phyloP scores from a whole-genome alignment of 2,113 vertebrate species.

The Calypte anna region DNA sequence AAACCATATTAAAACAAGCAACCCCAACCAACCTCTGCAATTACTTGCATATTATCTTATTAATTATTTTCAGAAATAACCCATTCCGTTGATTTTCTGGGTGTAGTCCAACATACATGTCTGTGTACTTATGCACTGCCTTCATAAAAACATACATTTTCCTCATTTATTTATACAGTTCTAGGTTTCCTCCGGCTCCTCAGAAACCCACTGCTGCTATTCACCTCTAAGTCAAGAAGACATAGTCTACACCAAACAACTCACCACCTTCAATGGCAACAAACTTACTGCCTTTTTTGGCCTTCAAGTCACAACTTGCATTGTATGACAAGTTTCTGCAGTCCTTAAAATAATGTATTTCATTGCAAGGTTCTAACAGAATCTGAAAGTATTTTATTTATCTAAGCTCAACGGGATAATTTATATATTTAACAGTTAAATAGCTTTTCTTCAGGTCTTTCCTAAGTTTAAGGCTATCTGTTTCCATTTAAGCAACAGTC shows the following conservation, averaged over 20 bases:
- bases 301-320: background rate
- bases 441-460: conserved; percentile 56
- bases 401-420: conserved; percentile 30
- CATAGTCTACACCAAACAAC: background rate
- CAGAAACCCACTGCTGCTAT: background rate
- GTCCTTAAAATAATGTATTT: conserved; percentile 1
- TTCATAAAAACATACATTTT: background rate
- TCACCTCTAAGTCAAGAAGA: background rate
- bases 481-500: conserved; percentile 70
- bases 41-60: background rate
- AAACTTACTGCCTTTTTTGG: background rate
- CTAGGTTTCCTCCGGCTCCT: background rate
- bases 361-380: conserved; percentile 13
- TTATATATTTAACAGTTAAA: conserved; percentile 38
- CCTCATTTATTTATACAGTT: background rate
- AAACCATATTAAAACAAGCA: background rate
- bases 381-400: conserved; percentile 15
- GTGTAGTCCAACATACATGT: fast-evolving
- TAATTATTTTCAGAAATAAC: background rate
- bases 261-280: background rate
- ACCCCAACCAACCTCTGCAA: background rate
- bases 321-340: conserved; percentile 1
- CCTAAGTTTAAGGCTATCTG: conserved; percentile 58
- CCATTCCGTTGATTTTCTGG: background rate
- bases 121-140: background rate